Percentiles rank a stretch among this genome's conserved stretches.
Conservation (phyloP, 2,113 vertebrate species). For the Edolisoma coerulescens region DNA sequence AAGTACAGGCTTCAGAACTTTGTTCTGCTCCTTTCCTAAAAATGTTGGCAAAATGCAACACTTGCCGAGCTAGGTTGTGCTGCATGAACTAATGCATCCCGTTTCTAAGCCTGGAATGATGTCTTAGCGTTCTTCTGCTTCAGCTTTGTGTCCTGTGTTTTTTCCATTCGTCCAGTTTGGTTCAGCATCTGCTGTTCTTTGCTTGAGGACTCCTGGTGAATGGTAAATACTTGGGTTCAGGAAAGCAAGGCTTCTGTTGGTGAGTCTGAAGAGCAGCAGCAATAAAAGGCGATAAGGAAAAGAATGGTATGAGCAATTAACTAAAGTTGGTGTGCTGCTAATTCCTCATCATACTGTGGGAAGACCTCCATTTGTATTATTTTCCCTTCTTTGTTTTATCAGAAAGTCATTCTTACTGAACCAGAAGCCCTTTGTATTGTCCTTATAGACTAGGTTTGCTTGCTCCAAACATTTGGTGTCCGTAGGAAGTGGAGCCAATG, state of each 20-base stretch:
- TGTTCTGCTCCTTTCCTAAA: neutral
- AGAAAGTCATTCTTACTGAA: neutral
- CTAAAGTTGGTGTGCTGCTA: neutral
- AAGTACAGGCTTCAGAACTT: neutral
- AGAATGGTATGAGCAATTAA: fast-evolving
- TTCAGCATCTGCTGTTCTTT: neutral
- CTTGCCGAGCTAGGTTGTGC: neutral
- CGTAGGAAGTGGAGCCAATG: neutral
- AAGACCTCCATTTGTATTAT: neutral
- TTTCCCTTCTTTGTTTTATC: neutral
- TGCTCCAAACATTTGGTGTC: neutral
- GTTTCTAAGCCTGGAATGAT: neutral
- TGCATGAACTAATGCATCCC: neutral
- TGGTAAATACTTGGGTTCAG: neutral
- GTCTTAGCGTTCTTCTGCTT: neutral
- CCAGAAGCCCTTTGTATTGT: neutral
- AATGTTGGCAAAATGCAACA: neutral
- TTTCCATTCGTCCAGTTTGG: neutral
- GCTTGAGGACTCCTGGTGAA: neutral
- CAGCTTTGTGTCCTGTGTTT: neutral
- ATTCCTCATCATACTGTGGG: neutral
- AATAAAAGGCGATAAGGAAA: neutral
- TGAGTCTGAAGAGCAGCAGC: neutral
- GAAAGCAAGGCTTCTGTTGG: neutral
- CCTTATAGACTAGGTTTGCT: neutral